These are phyloP conservation scores for Gnatocerus cornutus DNA, from an alignment of 2,888 invertebrate species.

Conservation along the genomic window DNA sequence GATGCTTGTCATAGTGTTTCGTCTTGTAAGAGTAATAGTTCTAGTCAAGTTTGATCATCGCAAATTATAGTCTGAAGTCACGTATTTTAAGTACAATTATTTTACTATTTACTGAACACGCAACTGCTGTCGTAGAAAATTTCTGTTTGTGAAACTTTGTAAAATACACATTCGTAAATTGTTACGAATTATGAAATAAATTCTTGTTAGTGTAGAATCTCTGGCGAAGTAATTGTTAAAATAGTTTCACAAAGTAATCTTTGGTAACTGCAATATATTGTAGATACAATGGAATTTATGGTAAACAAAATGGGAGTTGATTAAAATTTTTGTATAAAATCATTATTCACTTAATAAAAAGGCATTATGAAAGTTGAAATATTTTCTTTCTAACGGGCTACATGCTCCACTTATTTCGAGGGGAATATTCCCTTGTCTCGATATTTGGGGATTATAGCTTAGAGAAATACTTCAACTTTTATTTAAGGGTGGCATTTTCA, in stretches of 20 bases:
- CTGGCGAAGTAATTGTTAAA: conserved; percentile 34
- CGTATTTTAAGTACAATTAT: conserved; percentile 46
- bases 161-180: conserved; percentile 40
- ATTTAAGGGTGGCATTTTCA: conserved; percentile 31
- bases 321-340: conserved; percentile 30
- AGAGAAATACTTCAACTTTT: conserved; percentile 37
- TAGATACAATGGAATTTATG: neutral
- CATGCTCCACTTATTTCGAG: conserved; percentile 22
- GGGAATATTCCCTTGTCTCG: conserved; percentile 20
- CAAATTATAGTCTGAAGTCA: conserved; percentile 41
- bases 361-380: conserved; percentile 22
- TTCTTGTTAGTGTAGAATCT: conserved; percentile 20
- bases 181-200: conserved; percentile 29
- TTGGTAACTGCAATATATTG: conserved; percentile 24
- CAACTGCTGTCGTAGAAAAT: conserved; percentile 42
- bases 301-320: conserved; percentile 5
- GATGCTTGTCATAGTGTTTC: conserved; percentile 44
- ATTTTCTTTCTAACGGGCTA: conserved; percentile 29
- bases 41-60: conserved; percentile 44
- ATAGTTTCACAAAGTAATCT: conserved; percentile 36
- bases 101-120: conserved; percentile 47
- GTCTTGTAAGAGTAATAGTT: conserved; percentile 38
- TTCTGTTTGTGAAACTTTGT: conserved; percentile 40
- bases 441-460: conserved; percentile 34
- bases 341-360: conserved; percentile 32